A percentile compares a stretch with the other conserved stretches of the same genome.
Conservation (phyloP, 2,888 invertebrate species). For the Tetragonisca angustula region DNA sequence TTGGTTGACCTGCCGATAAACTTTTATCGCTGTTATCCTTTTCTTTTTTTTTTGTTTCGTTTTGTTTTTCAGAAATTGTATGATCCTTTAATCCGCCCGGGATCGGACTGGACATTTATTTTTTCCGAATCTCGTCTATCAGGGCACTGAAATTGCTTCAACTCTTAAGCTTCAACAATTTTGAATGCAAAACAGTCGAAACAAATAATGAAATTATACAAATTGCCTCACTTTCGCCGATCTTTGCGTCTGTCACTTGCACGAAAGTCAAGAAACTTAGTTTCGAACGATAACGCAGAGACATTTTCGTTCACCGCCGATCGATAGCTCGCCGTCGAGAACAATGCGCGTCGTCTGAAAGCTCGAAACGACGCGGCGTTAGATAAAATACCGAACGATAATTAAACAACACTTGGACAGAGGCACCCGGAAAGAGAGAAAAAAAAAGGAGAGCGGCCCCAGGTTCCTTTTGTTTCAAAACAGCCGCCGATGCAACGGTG, state of each 20-base stretch:
- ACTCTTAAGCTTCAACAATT: not conserved
- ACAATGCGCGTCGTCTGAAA: not conserved
- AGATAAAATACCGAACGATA: slow-evolving; percentile 39
- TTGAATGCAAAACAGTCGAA: not conserved
- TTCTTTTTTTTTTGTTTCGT: not conserved
- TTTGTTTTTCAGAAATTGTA: not conserved
- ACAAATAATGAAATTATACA: not conserved
- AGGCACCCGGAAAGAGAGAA: not conserved
- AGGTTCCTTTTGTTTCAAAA: slow-evolving; percentile 32
- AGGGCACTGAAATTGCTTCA: not conserved
- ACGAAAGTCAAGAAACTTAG: no score
- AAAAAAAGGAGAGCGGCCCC: not conserved
- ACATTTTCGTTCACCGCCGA: no score
- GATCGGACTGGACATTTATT: not conserved
- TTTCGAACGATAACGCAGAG: no score
- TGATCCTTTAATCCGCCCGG: not conserved
- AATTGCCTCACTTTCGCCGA: no score
- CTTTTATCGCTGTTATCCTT: not conserved
- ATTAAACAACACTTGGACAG: slow-evolving; percentile 5
- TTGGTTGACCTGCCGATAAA: not conserved
- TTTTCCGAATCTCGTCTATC: not conserved
- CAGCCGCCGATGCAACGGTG: slow-evolving; percentile 8
- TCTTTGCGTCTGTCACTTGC: no score
- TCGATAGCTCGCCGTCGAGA: no score
- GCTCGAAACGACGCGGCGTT: slow-evolving; percentile 6